Evolutionary conservation across 2,113 vertebrate genomes (phyloP).

Genomic region (Ophiodon elongatus): DNA sequence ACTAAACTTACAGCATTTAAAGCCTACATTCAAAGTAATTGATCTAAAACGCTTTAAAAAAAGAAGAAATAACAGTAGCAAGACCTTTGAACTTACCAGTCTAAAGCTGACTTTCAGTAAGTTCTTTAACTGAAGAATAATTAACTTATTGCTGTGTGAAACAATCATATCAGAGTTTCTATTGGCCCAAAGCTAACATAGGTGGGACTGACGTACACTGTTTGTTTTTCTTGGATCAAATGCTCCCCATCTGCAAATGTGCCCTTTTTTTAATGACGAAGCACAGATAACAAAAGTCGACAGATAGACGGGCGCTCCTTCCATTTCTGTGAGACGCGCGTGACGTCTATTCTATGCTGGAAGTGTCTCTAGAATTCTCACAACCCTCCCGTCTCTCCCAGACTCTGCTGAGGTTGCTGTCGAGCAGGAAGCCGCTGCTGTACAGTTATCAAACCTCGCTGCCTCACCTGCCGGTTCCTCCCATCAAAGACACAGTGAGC

Average conservation of each 20-base stretch:
- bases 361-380: background rate
- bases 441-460: constrained; percentile 91
- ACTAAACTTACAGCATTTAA: background rate
- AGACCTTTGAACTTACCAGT: background rate
- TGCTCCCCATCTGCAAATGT: too few species aligned
- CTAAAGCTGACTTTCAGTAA: background rate
- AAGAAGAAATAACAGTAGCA: too few species aligned
- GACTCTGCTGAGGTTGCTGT: constrained; percentile 88
- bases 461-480: constrained; percentile 89
- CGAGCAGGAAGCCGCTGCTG: constrained; percentile 87
- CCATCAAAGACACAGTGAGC: constrained; percentile 85
- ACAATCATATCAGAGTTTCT: background rate
- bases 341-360: background rate
- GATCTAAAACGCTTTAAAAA: too few species aligned
- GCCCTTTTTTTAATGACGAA: too few species aligned
- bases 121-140: background rate
- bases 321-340: too few species aligned
- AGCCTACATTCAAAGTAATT: background rate
- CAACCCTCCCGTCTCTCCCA: constrained; percentile 33
- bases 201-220: background rate
- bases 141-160: background rate
- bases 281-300: too few species aligned
- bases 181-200: background rate
- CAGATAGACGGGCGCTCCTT: too few species aligned
- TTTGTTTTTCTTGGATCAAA: background rate